Base-by-base conservation (phyloP, 2,888 invertebrate species). In the Agonopterix heracliana region DNA sequence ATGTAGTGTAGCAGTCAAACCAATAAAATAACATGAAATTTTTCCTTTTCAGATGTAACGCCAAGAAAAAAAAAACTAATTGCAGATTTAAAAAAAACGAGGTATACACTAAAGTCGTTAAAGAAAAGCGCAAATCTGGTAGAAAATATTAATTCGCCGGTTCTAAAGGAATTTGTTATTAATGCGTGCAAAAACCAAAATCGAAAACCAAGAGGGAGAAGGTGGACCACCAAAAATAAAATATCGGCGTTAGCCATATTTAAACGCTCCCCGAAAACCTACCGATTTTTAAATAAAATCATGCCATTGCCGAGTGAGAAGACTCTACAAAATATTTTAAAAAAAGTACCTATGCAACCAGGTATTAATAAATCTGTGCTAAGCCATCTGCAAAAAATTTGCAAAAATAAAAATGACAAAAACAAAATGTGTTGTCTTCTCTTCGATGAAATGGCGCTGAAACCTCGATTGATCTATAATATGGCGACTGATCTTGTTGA, bases 381-480 rank as follows among this genome's bases (percentile, higher is more conserved):
- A 4, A 43, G 2, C 8, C 35, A 43, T 11, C 36, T 47, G 7
- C 36, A 45, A 41, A 42, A 35, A 8, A 35, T 8, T 35, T 5
- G 7, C 5, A 5, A 8, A 35, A 35, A 35, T 8, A 8, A 8
- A 35, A 5, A 35, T 8, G 9, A 5, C 5, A 9, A 35, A 34
- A 46, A 49, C 9, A 46, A 47, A 36, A 2, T 42, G n/a, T 50
- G 50, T 34, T 11, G 17, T n/a, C 34, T 54, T 2, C 1, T 47
- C 0, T 54, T 54, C 45, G 52, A 52, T 10, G 54, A 52, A 42
- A 52, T 54, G 35, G 34, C 54, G 9, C 42, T 54, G 9, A 54
- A 54, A 38, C 45, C 34, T 4, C 35, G 49, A 17, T 11, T 54
- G 4, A 47, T 51, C 12, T 52, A 49, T 17, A 54, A 52, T 12